Base-by-base conservation (phyloP, 2,888 invertebrate genomes). In the Drepanosiphum platanoidis region DNA sequence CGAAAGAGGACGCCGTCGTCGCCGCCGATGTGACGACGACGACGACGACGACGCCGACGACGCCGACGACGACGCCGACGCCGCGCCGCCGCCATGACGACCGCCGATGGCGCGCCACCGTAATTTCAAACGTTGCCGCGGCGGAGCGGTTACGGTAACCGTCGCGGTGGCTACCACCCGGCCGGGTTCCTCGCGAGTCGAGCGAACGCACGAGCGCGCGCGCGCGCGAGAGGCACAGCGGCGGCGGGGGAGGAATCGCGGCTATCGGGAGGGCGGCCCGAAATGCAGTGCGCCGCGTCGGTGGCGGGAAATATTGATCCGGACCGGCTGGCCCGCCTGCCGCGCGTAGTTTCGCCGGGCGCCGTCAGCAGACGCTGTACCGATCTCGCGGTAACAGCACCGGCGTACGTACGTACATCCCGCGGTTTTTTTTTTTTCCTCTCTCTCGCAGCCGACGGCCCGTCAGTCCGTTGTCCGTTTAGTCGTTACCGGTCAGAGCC, bases 231-330 rank as follows among this genome's bases (percentile, higher is more conserved):
- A 1, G 46, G 30, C 32, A n/a, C 34, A 34, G 52, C 34, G 75
- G 58, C n/a, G 18, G 42, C 68, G 34, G 3, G 42, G n/a, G 1
- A 1, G 46, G 30, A 18, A n/a, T n/a, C 32, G 52, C 34, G 75
- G 58, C n/a, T 9, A 30, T 46, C n/a, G 3, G 42, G 32, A 30
- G 46, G 42, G 39, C 46, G 74, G 11, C 39, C 79, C 68, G 81
- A 52, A 36, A 36, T 36, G 52, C 71, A 72, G 81, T 61, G 81
- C 72, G 81, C 83, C 46, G 83, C 46, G 46, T 30, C 58, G 75
- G 75, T 64, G 68, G 52, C 42, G 84, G 83, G 84, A 84, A 84
- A 84, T 84, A 84, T 84, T 58, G 84, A 84, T 84, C 84, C 84
- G 66, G 58, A 42, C 32, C 30, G 75, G 30, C 30, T 84, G 84